Evolutionary conservation across 2,797 vertebrate genomes (phyloP).

Genomic region (Coracias cyanogaster): DNA sequence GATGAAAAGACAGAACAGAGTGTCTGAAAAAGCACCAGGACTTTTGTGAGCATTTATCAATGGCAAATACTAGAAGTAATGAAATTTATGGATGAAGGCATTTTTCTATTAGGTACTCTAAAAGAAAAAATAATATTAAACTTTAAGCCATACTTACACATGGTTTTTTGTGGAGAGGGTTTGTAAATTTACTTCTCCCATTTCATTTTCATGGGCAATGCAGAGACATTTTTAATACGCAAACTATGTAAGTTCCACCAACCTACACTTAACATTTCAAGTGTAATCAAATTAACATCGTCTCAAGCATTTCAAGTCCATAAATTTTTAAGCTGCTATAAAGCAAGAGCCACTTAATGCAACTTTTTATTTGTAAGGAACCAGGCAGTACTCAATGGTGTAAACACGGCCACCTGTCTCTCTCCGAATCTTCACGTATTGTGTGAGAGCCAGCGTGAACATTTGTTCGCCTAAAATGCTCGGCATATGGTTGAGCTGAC

Average conservation of each 20-base stretch:
- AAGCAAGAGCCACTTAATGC: constrained; percentile 43
- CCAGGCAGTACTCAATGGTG: constrained; percentile 32
- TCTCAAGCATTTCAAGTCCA: not conserved
- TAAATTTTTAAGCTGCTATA: constrained; percentile 33
- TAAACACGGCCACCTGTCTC: constrained; percentile 63
- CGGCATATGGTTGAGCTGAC: constrained; percentile 66
- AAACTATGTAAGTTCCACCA: not conserved
- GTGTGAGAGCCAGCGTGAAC: not conserved
- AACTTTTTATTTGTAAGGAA: constrained; percentile 41
- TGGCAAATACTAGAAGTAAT: not conserved
- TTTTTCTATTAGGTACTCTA: not conserved
- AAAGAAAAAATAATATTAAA: not conserved
- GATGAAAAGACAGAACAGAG: not conserved
- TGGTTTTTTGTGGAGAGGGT: not conserved
- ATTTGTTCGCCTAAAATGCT: constrained; percentile 61
- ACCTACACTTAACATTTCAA: not conserved
- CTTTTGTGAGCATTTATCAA: not conserved
- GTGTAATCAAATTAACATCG: constrained; percentile 28
- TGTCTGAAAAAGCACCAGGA: not conserved
- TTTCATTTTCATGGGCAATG: not conserved
- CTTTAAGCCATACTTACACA: not conserved
- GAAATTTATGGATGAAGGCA: not conserved
- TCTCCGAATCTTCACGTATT: not conserved
- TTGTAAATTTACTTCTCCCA: not conserved
- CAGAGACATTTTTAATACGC: not conserved